Conservation (phyloP, 2,113 vertebrate genomes). For the Numida meleagris region DNA sequence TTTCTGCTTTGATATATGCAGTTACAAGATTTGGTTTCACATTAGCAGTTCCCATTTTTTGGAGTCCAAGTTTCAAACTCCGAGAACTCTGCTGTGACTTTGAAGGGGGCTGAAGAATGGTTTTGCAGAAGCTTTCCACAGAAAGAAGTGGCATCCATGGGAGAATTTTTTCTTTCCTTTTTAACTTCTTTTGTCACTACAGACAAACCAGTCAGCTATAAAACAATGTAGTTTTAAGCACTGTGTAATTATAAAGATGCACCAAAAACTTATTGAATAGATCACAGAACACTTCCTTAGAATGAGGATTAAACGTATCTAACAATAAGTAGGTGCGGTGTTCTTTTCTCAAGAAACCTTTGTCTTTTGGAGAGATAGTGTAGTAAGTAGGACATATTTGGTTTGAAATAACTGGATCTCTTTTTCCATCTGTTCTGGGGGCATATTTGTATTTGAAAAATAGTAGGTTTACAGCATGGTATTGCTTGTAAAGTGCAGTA, state of each 20-base stretch:
- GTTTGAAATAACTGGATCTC: neutral
- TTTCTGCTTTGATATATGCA: neutral
- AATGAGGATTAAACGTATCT: neutral
- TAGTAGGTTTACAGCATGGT: neutral
- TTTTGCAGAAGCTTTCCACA: neutral
- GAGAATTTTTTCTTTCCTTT: neutral
- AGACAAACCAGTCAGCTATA: neutral
- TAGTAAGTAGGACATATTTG: neutral
- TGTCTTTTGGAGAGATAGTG: neutral
- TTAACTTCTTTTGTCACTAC: rapidly evolving
- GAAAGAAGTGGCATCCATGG: neutral
- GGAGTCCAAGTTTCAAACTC: neutral
- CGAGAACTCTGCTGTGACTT: neutral
- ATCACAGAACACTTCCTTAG: neutral
- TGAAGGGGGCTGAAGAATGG: neutral
- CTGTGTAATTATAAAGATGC: neutral
- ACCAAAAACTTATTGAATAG: neutral
- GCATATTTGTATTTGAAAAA: neutral
- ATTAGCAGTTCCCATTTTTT: neutral
- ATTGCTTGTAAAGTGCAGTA: neutral
- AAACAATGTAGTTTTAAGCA: neutral
- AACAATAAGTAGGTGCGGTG: neutral
- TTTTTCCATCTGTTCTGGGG: neutral
- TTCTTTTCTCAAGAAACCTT: neutral
- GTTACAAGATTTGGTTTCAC: neutral